Evolutionary conservation across 2,888 invertebrate species (phyloP).

Genomic region (Mythimna ferrago): DNA sequence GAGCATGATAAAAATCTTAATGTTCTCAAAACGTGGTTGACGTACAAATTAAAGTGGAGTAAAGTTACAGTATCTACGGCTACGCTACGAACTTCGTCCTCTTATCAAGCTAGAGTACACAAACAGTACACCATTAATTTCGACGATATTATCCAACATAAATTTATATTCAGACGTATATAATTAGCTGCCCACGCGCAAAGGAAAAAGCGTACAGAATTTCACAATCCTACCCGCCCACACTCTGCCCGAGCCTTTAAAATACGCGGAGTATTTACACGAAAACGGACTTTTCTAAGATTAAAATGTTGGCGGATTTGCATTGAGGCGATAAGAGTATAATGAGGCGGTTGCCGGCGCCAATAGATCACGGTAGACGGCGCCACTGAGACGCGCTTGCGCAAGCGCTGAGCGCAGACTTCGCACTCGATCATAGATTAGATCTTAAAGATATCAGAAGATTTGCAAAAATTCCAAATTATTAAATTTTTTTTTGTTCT

Average conservation of each 20-base stretch:
- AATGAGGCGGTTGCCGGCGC: slow-evolving; percentile 80
- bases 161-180: slow-evolving; percentile 83
- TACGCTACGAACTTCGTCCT: slow-evolving; percentile 55
- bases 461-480: slow-evolving; percentile 57
- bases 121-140: slow-evolving; percentile 73
- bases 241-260: slow-evolving; percentile 67
- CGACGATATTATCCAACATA: slow-evolving; percentile 79
- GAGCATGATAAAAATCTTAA: slow-evolving; percentile 40
- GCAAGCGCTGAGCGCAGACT: slow-evolving; percentile 73
- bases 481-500: slow-evolving; percentile 1
- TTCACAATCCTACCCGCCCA: slow-evolving; percentile 83
- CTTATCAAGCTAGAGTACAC: slow-evolving; percentile 67
- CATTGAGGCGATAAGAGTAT: slow-evolving; percentile 84
- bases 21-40: slow-evolving; percentile 32
- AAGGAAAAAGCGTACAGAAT: slow-evolving; percentile 82
- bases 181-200: slow-evolving; percentile 87
- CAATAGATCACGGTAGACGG: slow-evolving; percentile 87
- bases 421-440: slow-evolving; percentile 71
- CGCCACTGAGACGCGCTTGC: slow-evolving; percentile 81
- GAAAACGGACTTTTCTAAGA: slow-evolving; percentile 76
- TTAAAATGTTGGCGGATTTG: slow-evolving; percentile 83
- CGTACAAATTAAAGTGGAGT: slow-evolving; percentile 28
- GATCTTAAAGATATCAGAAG: slow-evolving; percentile 61
- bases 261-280: slow-evolving; percentile 81
- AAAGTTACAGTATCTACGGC: slow-evolving; percentile 14